A percentile compares a stretch with the other conserved stretches of the same genome.
Conservation (phyloP, 2,113 vertebrate genomes). For the Martes martes region DNA sequence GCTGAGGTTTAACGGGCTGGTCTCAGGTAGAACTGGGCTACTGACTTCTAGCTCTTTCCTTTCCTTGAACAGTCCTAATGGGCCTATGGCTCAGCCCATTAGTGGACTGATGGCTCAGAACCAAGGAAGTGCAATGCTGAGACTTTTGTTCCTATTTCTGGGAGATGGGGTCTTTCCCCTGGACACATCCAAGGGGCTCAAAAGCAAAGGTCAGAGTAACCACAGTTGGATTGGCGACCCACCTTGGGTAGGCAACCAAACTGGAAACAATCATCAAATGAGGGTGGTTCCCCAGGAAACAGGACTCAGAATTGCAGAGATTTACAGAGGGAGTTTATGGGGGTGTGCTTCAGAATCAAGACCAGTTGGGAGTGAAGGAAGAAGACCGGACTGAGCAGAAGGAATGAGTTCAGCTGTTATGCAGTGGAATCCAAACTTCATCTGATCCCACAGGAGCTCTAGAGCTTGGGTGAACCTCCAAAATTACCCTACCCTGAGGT, state of each 20-base stretch:
- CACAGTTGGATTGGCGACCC: neutral
- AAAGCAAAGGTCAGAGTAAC: neutral
- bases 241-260: neutral
- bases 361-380: neutral
- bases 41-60: neutral
- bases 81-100: neutral
- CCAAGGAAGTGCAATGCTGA: neutral
- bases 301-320: neutral
- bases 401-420: neutral
- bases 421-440: neutral
- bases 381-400: neutral
- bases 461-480: neutral
- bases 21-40: neutral
- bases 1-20: neutral
- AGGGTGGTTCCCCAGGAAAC: neutral
- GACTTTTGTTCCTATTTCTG: neutral
- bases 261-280: neutral
- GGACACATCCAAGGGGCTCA: neutral
- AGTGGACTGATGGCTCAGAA: neutral
- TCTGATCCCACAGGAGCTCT: neutral
- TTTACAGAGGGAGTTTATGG: neutral
- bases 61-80: neutral
- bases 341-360: neutral
- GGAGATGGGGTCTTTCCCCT: neutral
- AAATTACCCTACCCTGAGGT: neutral